Base-by-base conservation (phyloP, 1,140 invertebrate genomes). In the Cotesia typhae region DNA sequence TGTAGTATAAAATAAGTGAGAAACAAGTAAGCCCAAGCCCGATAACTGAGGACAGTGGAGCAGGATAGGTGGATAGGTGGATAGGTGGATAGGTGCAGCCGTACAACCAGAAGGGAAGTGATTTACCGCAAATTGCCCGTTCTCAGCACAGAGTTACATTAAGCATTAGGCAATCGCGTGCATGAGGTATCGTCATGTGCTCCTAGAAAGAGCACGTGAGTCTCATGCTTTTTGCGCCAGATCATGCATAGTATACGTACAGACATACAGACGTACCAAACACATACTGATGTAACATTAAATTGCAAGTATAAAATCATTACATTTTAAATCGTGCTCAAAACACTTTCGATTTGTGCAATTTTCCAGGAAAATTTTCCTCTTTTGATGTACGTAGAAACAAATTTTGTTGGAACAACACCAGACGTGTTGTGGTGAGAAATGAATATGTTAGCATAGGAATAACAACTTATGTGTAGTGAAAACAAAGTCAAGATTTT, bases 111-210 rank as follows among this genome's bases (percentile, higher is more conserved):
- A 47, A 82, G 76, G 71, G 76, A 80, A 84, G 77, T 82, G 81
- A 84, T 84, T 84, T 82, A 81, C 80, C 81, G 78, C 81, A 82
- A 84, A 83, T 84, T 82, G 81, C 80, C 70, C 76, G 75, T 77
- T 82, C 77, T 73, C 75, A 47, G 41, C 10, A 47, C 41, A 66
- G 74, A 77, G 76, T 75, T 75, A 76, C 78, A 79, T 81, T 80
- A 80, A 80, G 76, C 75, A 84, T 81, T 83, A 77, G 78, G 81
- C 76, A 81, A 83, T 83, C 77, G 77, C 73, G 76, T 76, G 74
- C 72, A 77, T 79, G 77, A 77, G 76, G 79, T 76, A 82, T 81
- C 77, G 78, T 80, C 75, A 79, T 79, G 75, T 76, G 77, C 77
- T 74, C 76, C 72, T 51, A 67, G 10, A 81, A 81, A 83, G 78